Evolutionary conservation across 2,113 vertebrate genomes (phyloP).

Genomic region (Podarcis cretensis): DNA sequence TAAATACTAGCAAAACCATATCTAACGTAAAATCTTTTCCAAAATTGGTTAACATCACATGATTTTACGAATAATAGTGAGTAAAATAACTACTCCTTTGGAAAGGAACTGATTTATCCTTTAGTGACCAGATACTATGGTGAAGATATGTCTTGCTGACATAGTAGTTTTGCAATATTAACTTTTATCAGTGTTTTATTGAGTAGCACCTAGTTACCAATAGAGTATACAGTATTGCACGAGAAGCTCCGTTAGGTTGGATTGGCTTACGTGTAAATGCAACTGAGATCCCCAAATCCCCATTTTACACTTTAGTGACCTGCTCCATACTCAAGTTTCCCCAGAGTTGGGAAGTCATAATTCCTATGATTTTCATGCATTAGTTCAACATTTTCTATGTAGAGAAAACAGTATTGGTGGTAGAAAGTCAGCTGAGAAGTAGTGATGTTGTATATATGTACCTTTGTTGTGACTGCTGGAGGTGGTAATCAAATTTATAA

Average conservation of each 20-base stretch:
- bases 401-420: not conserved
- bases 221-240: not conserved
- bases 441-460: not conserved
- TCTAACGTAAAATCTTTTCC: not conserved
- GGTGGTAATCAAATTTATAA: not conserved
- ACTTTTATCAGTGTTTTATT: not conserved
- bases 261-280: not conserved
- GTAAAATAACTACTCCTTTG: not conserved
- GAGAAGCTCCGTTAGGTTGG: not conserved
- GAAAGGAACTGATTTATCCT: not conserved
- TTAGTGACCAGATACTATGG: not conserved
- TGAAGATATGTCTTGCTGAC: not conserved
- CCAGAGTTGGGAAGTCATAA: not conserved
- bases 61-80: not conserved
- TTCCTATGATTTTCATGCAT: not conserved
- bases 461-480: not conserved
- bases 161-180: not conserved
- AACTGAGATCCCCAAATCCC: no score
- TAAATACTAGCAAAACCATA: not conserved
- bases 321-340: not conserved
- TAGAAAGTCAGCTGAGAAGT: not conserved
- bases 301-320: not conserved
- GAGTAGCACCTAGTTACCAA: not conserved
- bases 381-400: not conserved
- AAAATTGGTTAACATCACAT: not conserved